phyloP scores from a whole-genome alignment of 2,797 vertebrate genomes.

The Novumbra hubbsi region DNA sequence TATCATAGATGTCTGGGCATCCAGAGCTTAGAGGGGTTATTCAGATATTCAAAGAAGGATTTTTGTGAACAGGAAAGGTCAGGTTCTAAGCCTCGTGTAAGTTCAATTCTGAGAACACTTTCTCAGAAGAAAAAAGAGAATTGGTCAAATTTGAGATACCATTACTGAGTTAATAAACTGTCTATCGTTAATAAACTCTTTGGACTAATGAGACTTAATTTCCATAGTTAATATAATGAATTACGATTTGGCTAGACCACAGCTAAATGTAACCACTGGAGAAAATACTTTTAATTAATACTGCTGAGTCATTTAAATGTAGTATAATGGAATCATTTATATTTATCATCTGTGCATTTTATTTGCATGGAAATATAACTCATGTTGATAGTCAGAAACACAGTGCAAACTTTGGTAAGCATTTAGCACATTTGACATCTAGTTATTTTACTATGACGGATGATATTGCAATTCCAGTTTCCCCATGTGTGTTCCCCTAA shows the following conservation, averaged over 20 bases:
- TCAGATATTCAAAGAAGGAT: background rate
- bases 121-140: background rate
- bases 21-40: background rate
- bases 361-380: background rate
- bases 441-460: background rate
- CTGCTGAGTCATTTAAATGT: background rate
- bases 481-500: background rate
- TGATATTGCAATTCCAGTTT: background rate
- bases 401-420: background rate
- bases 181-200: background rate
- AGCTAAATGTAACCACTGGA: background rate
- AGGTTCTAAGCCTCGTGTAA: background rate
- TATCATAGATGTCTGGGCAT: background rate
- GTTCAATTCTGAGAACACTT: background rate
- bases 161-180: background rate
- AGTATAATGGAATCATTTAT: background rate
- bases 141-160: background rate
- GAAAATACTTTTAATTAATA: background rate
- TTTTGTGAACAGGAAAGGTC: background rate
- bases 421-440: background rate
- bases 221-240: background rate
- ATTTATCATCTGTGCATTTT: background rate
- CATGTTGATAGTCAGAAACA: background rate
- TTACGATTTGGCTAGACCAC: background rate
- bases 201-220: background rate